Base-by-base conservation (phyloP, 2,797 vertebrate genomes). In the Bradypodion ventrale region DNA sequence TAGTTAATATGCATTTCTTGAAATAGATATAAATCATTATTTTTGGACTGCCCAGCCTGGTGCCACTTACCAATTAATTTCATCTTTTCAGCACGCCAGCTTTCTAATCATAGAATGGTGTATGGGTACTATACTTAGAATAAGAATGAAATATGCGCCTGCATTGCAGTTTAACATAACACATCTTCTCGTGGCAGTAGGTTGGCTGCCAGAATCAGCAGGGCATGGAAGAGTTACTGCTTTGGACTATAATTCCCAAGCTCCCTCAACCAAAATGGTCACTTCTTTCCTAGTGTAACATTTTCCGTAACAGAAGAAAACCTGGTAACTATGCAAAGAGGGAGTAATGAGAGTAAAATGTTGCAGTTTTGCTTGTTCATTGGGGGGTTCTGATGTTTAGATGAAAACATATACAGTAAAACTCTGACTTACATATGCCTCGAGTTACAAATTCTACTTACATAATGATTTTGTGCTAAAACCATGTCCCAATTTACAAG, bases 21-120 rank as follows among this genome's bases (percentile, higher is more conserved):
- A 91, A 93, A 95, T 95, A 94, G 63, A 93, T 81, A 92, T 86
- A 90, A 93, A 92, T 81, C 89, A 90, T 92, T 95, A 95, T 94
- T 96, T 95, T 91, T 87, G 94, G 93, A 89, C 69, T 79, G 91
- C 82, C 87, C 65, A n/a, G 2, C 3, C 60, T 73, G 79, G 83
- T 84, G 74, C 73, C 42, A 15, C 56, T 76, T 46, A 70, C 69
- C 37, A 80, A 63, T 77, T 70, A 82, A 85, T 70, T 85, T 85
- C 56, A 70, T 69, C 70, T 85, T 62, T 81, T 62, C 42, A 70
- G 65, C 56, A 75, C 23, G 52, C 32, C 63, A 35, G 66, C 40
- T 68, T 75, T 77, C 0, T 77, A 65, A 85, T 89, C 84, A 75
- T 77, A 72, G 82, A 63, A 76, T 6, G 73, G 40, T 23, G 44